A percentile compares a stretch with the other conserved stretches of the same genome.
Conservation (phyloP, 2,888 invertebrate genomes). For the Danaus chrysippus region DNA sequence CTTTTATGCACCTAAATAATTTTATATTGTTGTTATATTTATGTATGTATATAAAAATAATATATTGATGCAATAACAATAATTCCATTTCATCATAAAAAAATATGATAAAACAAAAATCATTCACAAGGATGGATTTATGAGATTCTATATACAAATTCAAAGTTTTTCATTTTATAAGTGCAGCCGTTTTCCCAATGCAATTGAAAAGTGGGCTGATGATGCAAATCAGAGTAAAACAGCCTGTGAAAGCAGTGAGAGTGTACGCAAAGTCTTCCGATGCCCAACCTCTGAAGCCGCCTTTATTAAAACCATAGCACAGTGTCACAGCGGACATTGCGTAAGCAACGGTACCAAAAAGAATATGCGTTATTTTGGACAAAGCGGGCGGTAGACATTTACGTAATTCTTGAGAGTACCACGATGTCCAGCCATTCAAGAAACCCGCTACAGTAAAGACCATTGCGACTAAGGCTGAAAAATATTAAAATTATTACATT, state of each 20-base stretch:
- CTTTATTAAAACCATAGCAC: slow-evolving; percentile 52
- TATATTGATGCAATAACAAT: too few species aligned
- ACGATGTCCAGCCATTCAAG: slow-evolving; percentile 52
- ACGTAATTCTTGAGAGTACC: slow-evolving; percentile 51
- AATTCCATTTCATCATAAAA: too few species aligned
- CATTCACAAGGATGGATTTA: too few species aligned
- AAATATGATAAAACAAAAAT: too few species aligned
- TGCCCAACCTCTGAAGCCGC: slow-evolving; percentile 47
- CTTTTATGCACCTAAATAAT: too few species aligned
- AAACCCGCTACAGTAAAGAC: slow-evolving; percentile 52
- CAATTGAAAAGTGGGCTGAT: slow-evolving; percentile 49
- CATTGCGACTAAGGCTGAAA: slow-evolving; percentile 52
- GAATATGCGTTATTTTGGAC: slow-evolving; percentile 54
- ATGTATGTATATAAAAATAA: too few species aligned
- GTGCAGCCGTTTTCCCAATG: slow-evolving; percentile 35
- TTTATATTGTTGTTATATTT: too few species aligned
- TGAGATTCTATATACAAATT: too few species aligned
- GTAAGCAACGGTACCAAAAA: slow-evolving; percentile 52
- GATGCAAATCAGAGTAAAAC: slow-evolving; percentile 46
- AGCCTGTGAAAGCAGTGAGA: slow-evolving; percentile 42
- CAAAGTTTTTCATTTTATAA: too few species aligned
- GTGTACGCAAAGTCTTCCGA: slow-evolving; percentile 37
- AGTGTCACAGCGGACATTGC: slow-evolving; percentile 44
- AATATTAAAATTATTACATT: slow-evolving; percentile 13
- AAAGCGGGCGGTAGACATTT: slow-evolving; percentile 43